Base-by-base conservation (phyloP, 2,797 vertebrate species). In the Melanitta fusca region DNA sequence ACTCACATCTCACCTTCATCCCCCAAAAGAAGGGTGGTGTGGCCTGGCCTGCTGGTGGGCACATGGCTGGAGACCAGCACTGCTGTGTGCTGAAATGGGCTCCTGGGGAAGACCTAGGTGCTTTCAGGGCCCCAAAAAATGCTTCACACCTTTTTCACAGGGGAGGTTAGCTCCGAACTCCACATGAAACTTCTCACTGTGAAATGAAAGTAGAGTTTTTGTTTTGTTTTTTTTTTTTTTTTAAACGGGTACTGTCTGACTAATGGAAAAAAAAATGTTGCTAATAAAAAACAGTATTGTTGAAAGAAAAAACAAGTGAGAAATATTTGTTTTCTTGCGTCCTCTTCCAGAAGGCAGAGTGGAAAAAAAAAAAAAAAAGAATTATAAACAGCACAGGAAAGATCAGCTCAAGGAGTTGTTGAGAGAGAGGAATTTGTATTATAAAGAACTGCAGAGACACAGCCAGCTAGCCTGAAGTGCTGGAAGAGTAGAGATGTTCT, bases 11-110 rank as follows among this genome's bases (percentile, higher is more conserved):
- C 65, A 49, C 34, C 19, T 51, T 80, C 45, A 38, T 6, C 34
- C 20, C 30, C 49, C 24, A 25, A 30, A 88, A 75, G 17, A 80
- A 64, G 54, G 39, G 28, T 4, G 47, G 6, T 13, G 27, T 60
- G 17, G 18, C 18, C 13, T 64, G 17, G 19, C 13, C 13, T 2
- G 0, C 22, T 1, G 1, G 24, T 38, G 8, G 49, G 28, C 2
- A 13, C 11, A 22, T 30, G 66, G 9, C 27, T 83, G 41, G 32
- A 79, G 19, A 38, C 22, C 5, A 7, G 24, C 27, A 27, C 8
- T 61, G 47, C 39, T 79, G 47, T 4, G 7, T 7, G 9, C 28
- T 47, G 30, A 28, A 43, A 65, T 20, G 18, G 38, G 27, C 28
- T 34, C 3, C 5, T 84, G 32, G 32, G 8, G 19, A 13, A 43